A percentile compares a stretch with the other conserved stretches of the same genome.
Conservation (phyloP, 2,113 vertebrate species). For the Cryptomyrus ogoouensis region DNA sequence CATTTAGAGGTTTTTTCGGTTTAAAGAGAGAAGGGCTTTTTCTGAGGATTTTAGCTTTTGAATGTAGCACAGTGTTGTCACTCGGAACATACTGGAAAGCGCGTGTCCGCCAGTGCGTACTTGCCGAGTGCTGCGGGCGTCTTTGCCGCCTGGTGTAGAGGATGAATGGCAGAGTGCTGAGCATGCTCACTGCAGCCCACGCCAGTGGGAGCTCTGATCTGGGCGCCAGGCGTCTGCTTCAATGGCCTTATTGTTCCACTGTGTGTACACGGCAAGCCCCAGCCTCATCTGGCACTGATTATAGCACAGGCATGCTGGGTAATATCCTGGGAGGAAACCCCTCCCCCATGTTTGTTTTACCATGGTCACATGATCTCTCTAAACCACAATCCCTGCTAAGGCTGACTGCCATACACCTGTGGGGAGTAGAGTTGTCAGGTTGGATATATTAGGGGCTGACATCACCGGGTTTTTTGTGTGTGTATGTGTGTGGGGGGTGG, state of each 20-base stretch:
- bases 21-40: neutral
- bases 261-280: slow-evolving; percentile 81
- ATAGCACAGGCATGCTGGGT: slow-evolving; percentile 80
- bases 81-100: neutral
- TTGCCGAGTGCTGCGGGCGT: neutral
- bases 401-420: slow-evolving; percentile 26
- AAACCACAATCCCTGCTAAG: slow-evolving; percentile 67
- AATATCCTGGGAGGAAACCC: slow-evolving; percentile 78
- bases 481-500: neutral
- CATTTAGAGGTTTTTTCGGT: neutral
- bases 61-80: neutral
- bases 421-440: neutral
- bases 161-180: slow-evolving; percentile 72
- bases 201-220: slow-evolving; percentile 74
- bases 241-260: slow-evolving; percentile 83
- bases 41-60: neutral
- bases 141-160: slow-evolving; percentile 75
- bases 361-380: slow-evolving; percentile 67
- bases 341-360: slow-evolving; percentile 81
- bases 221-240: slow-evolving; percentile 70
- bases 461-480: neutral
- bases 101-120: neutral
- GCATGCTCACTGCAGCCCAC: slow-evolving; percentile 76
- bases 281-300: slow-evolving; percentile 83
- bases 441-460: neutral